Conservation (phyloP, 2,888 invertebrate genomes). For the Ctena decussata region DNA sequence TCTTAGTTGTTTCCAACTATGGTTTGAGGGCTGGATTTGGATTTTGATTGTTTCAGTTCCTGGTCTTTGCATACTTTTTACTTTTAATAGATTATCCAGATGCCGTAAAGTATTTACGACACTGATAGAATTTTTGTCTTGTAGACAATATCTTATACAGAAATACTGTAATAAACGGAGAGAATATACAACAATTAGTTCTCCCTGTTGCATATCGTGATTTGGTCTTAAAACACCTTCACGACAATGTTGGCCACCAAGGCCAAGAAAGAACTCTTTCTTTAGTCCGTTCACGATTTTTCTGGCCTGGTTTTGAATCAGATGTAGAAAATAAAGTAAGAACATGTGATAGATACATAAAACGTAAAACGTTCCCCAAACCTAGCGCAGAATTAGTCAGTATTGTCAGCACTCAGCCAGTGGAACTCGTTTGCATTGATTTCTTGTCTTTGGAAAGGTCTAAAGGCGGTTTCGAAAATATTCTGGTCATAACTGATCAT, state of each 20-base stretch:
- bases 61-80: too few relatives aligned
- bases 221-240: not conserved
- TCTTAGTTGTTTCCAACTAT: too few relatives aligned
- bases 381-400: not conserved
- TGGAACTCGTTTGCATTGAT: slow-evolving; percentile 21
- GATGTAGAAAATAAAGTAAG: not conserved
- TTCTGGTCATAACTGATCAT: slow-evolving; percentile 13
- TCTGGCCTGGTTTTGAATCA: slow-evolving; percentile 1
- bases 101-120: not conserved
- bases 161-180: not conserved
- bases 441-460: not conserved
- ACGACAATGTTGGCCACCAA: slow-evolving; percentile 13
- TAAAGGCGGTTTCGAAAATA: slow-evolving; percentile 1
- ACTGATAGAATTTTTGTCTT: not conserved
- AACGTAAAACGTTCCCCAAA: not conserved
- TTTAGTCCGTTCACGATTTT: not conserved
- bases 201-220: not conserved
- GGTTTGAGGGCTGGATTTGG: too few relatives aligned
- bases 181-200: not conserved
- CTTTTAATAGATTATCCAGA: not conserved
- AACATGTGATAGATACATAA: slow-evolving; percentile 6
- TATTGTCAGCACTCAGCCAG: not conserved
- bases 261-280: slow-evolving; percentile 8
- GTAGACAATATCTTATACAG: not conserved
- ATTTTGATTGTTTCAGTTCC: too few relatives aligned